Evolutionary conservation across 2,113 vertebrate genomes (phyloP).

Genomic region (Jaculus jaculus): DNA sequence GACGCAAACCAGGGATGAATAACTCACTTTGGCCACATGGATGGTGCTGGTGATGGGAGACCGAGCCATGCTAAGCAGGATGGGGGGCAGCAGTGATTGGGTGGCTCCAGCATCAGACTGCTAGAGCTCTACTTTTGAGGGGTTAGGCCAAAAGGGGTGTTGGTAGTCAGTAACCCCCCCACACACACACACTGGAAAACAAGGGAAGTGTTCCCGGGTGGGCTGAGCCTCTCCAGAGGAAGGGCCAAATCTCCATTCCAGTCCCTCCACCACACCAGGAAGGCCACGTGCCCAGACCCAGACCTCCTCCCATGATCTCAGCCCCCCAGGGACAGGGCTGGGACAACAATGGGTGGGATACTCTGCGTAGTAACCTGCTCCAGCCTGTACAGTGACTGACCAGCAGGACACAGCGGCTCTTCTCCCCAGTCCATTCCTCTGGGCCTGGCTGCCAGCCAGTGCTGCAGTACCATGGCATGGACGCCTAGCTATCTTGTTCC

Average conservation of each 20-base stretch:
- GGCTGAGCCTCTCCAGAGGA: not conserved
- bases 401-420: slow-evolving; percentile 51
- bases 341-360: slow-evolving; percentile 35
- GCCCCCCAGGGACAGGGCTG: slow-evolving; percentile 41
- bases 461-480: slow-evolving; percentile 68
- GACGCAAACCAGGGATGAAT: slow-evolving; percentile 62
- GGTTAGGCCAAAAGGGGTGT: not conserved
- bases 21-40: slow-evolving; percentile 67
- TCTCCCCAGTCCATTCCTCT: slow-evolving; percentile 58
- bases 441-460: slow-evolving; percentile 74
- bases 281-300: slow-evolving; percentile 61
- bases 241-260: not conserved
- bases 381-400: slow-evolving; percentile 55
- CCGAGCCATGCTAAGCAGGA: slow-evolving; percentile 25
- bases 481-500: slow-evolving; percentile 37
- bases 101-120: not conserved
- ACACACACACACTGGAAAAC: not conserved
- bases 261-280: not conserved
- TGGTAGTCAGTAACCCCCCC: not conserved
- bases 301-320: slow-evolving; percentile 71
- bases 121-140: not conserved
- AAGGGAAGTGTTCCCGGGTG: not conserved
- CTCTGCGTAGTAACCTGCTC: not conserved
- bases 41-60: slow-evolving; percentile 28
- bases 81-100: not conserved